phyloP scores from a whole-genome alignment of 2,888 invertebrate genomes.

The Eudemis profundana region DNA sequence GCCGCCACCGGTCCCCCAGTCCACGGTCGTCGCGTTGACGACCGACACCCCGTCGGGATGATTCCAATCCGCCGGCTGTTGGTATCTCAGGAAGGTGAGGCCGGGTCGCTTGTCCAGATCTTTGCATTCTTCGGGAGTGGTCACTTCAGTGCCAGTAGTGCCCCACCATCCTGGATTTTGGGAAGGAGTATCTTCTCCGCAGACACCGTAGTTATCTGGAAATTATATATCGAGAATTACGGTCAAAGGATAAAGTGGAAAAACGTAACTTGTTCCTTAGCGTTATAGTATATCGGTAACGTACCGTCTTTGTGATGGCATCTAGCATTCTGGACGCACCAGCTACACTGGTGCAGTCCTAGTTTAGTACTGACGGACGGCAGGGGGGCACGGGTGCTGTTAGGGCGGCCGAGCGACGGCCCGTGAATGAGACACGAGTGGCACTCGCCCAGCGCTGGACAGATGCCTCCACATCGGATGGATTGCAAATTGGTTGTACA shows the following conservation, averaged over 20 bases:
- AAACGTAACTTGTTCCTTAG: too few species aligned
- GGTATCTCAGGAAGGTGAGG: constrained; percentile 94
- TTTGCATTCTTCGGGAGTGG: constrained; percentile 91
- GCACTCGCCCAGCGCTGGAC: constrained; percentile 95
- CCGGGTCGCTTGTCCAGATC: constrained; percentile 93
- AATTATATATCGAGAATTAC: constrained; percentile 3
- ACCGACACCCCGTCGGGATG: constrained; percentile 96
- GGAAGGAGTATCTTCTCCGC: constrained; percentile 93
- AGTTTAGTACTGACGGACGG: constrained; percentile 90
- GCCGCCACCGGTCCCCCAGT: constrained; percentile 90
- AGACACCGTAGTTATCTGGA: constrained; percentile 91
- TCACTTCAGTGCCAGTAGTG: constrained; percentile 90
- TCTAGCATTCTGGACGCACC: constrained; percentile 97
- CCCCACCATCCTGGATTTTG: constrained; percentile 97
- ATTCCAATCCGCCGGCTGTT: constrained; percentile 93
- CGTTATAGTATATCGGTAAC: constrained; percentile 48
- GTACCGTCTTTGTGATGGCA: constrained; percentile 94
- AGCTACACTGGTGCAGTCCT: constrained; percentile 92
- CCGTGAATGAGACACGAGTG: constrained; percentile 95
- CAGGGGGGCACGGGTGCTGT: constrained; percentile 65
- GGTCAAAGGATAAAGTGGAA: neutral
- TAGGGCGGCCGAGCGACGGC: constrained; percentile 80
- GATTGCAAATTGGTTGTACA: constrained; percentile 96
- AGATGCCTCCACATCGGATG: constrained; percentile 94
- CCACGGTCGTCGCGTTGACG: constrained; percentile 93